These are phyloP conservation scores for Coboldia fuscipes DNA, from an alignment of 1,140 invertebrate species.

Conservation along the genomic window DNA sequence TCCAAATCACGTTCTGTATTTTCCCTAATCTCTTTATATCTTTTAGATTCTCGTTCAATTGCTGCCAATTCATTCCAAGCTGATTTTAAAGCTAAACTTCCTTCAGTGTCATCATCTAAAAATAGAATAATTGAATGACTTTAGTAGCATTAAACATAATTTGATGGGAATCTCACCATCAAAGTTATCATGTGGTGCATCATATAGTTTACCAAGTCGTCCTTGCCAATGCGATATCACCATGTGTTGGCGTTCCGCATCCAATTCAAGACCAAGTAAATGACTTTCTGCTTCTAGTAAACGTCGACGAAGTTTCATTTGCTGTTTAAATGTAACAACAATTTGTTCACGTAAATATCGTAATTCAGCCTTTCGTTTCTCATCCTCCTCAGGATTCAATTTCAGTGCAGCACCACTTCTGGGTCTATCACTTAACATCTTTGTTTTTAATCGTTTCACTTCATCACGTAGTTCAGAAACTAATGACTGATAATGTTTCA, in stretches of 20 bases:
- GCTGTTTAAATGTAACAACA: constrained; percentile 68
- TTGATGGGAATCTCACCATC: constrained; percentile 10
- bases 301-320: constrained; percentile 65
- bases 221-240: constrained; percentile 75
- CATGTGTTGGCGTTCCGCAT: constrained; percentile 66
- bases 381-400: constrained; percentile 10
- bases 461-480: constrained; percentile 67
- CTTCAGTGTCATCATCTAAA: constrained; percentile 26
- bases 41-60: constrained; percentile 65
- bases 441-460: constrained; percentile 55
- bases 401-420: constrained; percentile 20
- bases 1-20: constrained; percentile 61
- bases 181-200: constrained; percentile 9
- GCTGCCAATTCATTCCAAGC: constrained; percentile 66
- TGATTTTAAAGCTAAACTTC: constrained; percentile 52
- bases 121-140: neutral
- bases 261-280: constrained; percentile 56
- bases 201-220: constrained; percentile 48
- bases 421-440: constrained; percentile 50
- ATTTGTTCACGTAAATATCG: constrained; percentile 60
- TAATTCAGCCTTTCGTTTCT: constrained; percentile 32
- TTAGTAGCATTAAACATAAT: neutral
- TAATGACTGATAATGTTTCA: constrained; percentile 52
- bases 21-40: constrained; percentile 48
- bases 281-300: constrained; percentile 75